Percentiles rank a stretch among this genome's conserved stretches.
Evolutionary conservation across 2,797 vertebrate species (phyloP).

Genomic region (Sebastes matsubarae): DNA sequence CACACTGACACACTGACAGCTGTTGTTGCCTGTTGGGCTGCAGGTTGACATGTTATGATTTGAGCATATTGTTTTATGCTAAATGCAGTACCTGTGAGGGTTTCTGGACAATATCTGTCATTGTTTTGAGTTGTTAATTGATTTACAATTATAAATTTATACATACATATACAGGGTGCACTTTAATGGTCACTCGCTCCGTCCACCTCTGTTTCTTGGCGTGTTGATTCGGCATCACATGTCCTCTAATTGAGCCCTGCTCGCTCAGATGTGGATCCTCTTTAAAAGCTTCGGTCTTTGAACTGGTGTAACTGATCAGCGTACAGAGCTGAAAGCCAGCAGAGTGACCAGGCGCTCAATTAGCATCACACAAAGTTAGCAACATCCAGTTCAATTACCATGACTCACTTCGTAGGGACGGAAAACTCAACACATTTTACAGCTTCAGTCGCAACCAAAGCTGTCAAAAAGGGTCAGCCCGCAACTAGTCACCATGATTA

Average conservation of each 20-base stretch:
- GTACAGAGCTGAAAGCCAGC: constrained; percentile 34
- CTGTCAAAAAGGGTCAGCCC: constrained; percentile 7
- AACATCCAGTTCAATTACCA: neutral
- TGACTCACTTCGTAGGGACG: neutral
- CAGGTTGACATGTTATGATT: too few relatives aligned
- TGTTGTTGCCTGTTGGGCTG: too few relatives aligned
- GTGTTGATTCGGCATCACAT: constrained; percentile 1
- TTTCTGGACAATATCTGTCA: too few relatives aligned
- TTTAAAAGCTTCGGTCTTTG: constrained; percentile 45
- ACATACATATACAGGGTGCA: neutral
- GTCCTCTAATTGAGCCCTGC: constrained; percentile 30
- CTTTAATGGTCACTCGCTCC: neutral
- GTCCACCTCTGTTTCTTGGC: neutral
- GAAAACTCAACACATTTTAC: neutral
- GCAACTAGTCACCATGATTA: neutral
- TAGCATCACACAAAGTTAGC: constrained; percentile 43
- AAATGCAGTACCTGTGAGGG: too few relatives aligned
- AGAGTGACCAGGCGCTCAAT: constrained; percentile 28
- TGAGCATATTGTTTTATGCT: too few relatives aligned
- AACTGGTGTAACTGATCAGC: constrained; percentile 32
- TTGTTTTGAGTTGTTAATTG: too few relatives aligned
- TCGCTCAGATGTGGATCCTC: constrained; percentile 16
- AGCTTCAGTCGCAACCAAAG: constrained; percentile 1
- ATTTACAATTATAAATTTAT: too few relatives aligned
- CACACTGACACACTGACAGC: too few relatives aligned